A percentile compares a stretch with the other conserved stretches of the same genome.
Conservation (phyloP, 2,888 invertebrate genomes). For the Amblyjoppa fuscipennis region DNA sequence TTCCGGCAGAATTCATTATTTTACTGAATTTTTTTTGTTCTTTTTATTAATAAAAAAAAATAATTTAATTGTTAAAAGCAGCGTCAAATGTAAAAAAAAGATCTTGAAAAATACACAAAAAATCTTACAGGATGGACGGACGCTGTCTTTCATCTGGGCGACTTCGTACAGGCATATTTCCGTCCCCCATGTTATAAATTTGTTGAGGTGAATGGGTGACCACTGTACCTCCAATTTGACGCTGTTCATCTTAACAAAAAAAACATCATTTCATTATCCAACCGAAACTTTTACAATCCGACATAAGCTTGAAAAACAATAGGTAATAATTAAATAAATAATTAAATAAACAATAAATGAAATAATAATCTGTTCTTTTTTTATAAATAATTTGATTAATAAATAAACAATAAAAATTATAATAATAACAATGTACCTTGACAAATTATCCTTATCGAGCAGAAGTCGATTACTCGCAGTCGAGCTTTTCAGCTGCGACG, state of each 20-base stretch:
- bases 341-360: no score
- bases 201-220: conserved; percentile 92
- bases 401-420: no score
- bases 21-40: no score
- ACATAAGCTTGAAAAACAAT: no score
- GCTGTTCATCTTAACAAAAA: conserved; percentile 85
- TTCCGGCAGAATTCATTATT: no score
- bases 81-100: conserved; percentile 10
- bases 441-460: no score
- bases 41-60: neutral
- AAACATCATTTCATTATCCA: neutral
- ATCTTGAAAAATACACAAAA: neutral
- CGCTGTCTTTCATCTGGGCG: conserved; percentile 87
- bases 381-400: no score
- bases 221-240: conserved; percentile 93
- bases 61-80: neutral
- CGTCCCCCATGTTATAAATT: conserved; percentile 96
- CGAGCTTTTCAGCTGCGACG: no score
- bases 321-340: no score
- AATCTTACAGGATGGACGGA: conserved; percentile 84
- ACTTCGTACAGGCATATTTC: conserved; percentile 96
- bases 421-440: no score
- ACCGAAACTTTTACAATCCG: neutral
- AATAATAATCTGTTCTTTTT: no score
- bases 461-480: no score